Base-by-base conservation (phyloP, 2,113 vertebrate genomes). In the Scatophagus argus region DNA sequence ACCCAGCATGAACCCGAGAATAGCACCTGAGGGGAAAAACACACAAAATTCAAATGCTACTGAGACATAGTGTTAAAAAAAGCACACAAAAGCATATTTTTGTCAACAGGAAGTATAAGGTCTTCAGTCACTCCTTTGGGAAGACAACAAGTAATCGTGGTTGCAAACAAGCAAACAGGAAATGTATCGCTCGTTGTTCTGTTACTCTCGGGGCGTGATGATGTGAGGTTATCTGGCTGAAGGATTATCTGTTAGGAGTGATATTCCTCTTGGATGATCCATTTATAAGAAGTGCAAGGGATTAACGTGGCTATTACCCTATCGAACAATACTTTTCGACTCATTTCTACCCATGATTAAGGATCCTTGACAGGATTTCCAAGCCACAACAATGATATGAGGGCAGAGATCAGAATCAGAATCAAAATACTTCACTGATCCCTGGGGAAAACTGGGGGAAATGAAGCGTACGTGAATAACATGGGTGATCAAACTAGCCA, bases 1-100 rank as follows among this genome's bases (percentile, higher is more conserved):
- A 0, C 97, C 98, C 82, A 99, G 90, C 98, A 99, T 98, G 92
- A 99, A 99, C 54, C 96, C 98, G 55, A 99, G 88, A 86, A 99
- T 96, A 51, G 98, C 96, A 91, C 98, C 98, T 99, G 90, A 68
- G 91, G 66, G 88, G 34, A 17, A 81, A 25, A 80, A 54, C 8
- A 63, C 25, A 63, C 34, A 44, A 63, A 58, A 74, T 31, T 62
- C 2, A 75, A 66, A 82, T 39, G 27, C n/a, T n/a, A 43, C 14
- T 51, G 4, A 67, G 32, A 62, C 9, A 27, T 43, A 19, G 12
- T 2, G 29, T 5, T 8, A 52, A 67, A 54, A 5, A 6, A 31
- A 32, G 6, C 11, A 47, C 3, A 67, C 16, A 71, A 38, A 51
- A 23, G 19, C 23, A 74, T 43, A 25, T 34, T 23, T 39, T 23